Conservation (phyloP, 2,888 invertebrate species). For the Galerucella calmariensis region DNA sequence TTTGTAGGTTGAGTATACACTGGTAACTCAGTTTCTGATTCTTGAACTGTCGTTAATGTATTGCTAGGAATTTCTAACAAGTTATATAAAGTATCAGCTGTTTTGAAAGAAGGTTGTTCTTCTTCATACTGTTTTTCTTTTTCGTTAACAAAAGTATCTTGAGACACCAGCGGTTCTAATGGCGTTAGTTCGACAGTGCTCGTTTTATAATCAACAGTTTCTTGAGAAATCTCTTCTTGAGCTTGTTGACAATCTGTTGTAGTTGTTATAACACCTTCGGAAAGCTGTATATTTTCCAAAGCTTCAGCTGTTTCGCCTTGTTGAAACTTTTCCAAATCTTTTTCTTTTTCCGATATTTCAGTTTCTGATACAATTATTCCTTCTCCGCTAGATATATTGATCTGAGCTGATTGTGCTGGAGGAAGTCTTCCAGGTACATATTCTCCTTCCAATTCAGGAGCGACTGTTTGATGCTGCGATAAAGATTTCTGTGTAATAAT, state of each 20-base stretch:
- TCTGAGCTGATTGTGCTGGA: slow-evolving; percentile 70
- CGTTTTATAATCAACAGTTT: slow-evolving; percentile 66
- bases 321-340: slow-evolving; percentile 65
- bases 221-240: slow-evolving; percentile 68
- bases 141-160: slow-evolving; percentile 71
- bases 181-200: slow-evolving; percentile 73
- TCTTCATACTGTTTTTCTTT: slow-evolving; percentile 69
- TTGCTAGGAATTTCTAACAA: slow-evolving; percentile 71
- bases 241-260: slow-evolving; percentile 75
- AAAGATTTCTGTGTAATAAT: slow-evolving; percentile 75
- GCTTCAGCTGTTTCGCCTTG: slow-evolving; percentile 65
- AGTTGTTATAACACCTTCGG: slow-evolving; percentile 71
- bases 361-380: slow-evolving; percentile 70
- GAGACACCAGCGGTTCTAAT: slow-evolving; percentile 71
- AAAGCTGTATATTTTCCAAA: slow-evolving; percentile 66
- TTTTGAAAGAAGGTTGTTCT: slow-evolving; percentile 62
- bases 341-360: slow-evolving; percentile 75
- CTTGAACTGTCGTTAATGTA: slow-evolving; percentile 72
- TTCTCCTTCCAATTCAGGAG: slow-evolving; percentile 77
- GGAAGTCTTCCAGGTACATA: slow-evolving; percentile 71
- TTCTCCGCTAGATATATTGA: slow-evolving; percentile 72
- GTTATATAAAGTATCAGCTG: slow-evolving; percentile 67
- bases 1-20: slow-evolving; percentile 67
- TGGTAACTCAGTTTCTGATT: slow-evolving; percentile 72
- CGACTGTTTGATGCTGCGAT: slow-evolving; percentile 72